phyloP scores from a whole-genome alignment of 1,140 invertebrate genomes.

The Drosophila pruinosa region DNA sequence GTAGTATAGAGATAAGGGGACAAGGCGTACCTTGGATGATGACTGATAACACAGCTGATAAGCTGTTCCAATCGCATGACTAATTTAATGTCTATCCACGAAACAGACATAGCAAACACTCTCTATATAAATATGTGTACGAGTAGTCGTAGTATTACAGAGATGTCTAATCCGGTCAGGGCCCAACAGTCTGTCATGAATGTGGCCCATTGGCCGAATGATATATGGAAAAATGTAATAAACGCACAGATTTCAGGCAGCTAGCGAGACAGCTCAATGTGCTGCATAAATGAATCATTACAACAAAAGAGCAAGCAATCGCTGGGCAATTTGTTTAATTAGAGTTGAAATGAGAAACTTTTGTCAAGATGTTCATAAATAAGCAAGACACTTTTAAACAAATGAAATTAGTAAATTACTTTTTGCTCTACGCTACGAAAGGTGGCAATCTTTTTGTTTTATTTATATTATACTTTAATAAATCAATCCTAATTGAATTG shows the following conservation, averaged over 20 bases:
- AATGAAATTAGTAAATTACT: not conserved
- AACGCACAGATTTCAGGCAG: slow-evolving; percentile 22
- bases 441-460: no score
- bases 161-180: slow-evolving; percentile 56
- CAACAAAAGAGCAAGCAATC: not conserved
- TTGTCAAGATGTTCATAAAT: not conserved
- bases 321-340: not conserved
- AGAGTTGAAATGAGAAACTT: not conserved
- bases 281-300: not conserved
- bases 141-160: not conserved
- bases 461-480: no score
- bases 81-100: not conserved
- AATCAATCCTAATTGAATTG: no score
- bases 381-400: not conserved
- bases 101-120: not conserved
- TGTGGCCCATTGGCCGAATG: slow-evolving; percentile 11
- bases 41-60: slow-evolving; percentile 19
- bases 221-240: slow-evolving; percentile 13
- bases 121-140: not conserved
- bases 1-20: not conserved
- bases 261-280: not conserved
- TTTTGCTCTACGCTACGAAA: not conserved
- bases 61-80: not conserved
- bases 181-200: slow-evolving; percentile 28
- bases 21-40: not conserved